Conservation (phyloP, 1,140 invertebrate genomes). For the Bombus vancouverensis region DNA sequence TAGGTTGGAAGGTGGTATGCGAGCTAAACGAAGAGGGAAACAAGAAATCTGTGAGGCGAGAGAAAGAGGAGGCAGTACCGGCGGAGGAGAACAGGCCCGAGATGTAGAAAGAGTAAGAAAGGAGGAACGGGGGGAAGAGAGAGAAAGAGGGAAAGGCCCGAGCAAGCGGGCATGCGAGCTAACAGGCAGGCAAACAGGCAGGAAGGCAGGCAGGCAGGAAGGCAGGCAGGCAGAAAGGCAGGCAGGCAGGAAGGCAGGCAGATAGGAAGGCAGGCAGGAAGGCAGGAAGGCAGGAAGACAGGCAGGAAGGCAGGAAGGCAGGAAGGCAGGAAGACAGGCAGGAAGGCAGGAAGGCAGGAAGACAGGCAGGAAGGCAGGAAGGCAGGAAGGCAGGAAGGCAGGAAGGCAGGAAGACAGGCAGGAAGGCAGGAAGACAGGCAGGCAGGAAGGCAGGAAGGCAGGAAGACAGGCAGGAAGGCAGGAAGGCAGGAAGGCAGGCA, state of each 20-base stretch:
- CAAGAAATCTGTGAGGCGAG: conserved; percentile 1
- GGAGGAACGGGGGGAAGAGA: not conserved
- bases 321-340: accelerated
- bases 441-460: not conserved
- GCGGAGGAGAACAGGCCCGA: not conserved
- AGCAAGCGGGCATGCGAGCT: not conserved
- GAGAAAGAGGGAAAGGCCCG: not conserved
- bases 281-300: not conserved
- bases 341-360: not conserved
- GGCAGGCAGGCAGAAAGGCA: not conserved
- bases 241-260: accelerated
- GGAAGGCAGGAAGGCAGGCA: not conserved
- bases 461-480: not conserved
- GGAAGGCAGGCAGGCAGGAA: conserved; percentile 39
- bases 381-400: conserved; percentile 7
- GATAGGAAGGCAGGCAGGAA: accelerated
- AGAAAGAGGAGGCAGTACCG: not conserved
- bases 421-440: not conserved
- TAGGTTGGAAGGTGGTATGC: conserved; percentile 54
- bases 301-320: conserved; percentile 27
- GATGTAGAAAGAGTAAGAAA: conserved; percentile 6
- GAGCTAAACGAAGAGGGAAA: conserved; percentile 25
- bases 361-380: too few relatives aligned
- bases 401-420: accelerated
- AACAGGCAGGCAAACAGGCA: not conserved